These are phyloP conservation scores for Scolopax mira DNA, from an alignment of 2,113 vertebrate species.

Conservation along the genomic window DNA sequence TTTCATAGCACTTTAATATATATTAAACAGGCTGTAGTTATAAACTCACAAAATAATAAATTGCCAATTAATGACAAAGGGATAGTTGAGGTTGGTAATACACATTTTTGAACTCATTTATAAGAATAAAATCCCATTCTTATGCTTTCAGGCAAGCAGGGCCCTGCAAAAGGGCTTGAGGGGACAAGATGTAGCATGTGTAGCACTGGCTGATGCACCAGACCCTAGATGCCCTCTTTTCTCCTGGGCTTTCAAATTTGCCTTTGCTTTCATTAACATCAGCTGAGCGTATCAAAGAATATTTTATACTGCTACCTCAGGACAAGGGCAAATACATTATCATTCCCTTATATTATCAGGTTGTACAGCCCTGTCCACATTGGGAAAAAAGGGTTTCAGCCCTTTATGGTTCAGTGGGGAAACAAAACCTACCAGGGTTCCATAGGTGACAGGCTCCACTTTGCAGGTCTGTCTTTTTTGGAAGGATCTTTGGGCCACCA, in stretches of 20 bases:
- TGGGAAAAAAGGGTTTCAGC: not conserved
- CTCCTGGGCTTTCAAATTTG: not conserved
- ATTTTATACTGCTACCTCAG: not conserved
- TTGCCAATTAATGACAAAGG: not conserved
- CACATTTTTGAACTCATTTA: not conserved
- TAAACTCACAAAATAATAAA: not conserved
- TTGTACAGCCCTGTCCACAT: not conserved
- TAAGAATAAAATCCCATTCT: not conserved
- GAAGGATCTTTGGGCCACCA: not conserved
- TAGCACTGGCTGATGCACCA: not conserved
- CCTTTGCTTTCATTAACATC: not conserved
- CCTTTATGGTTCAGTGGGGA: not conserved
- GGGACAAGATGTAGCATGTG: rapidly evolving
- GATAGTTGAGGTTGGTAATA: not conserved
- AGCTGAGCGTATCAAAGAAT: rapidly evolving
- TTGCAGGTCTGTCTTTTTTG: not conserved
- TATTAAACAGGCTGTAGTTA: not conserved
- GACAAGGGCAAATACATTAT: not conserved
- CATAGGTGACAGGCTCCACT: not conserved
- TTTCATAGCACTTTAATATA: not conserved
- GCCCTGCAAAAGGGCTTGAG: not conserved
- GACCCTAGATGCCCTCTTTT: not conserved
- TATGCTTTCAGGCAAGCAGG: not conserved
- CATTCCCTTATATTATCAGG: not conserved
- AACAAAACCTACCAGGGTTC: not conserved